Evolutionary conservation across 2,888 invertebrate genomes (phyloP).

Genomic region (Apamea anceps): DNA sequence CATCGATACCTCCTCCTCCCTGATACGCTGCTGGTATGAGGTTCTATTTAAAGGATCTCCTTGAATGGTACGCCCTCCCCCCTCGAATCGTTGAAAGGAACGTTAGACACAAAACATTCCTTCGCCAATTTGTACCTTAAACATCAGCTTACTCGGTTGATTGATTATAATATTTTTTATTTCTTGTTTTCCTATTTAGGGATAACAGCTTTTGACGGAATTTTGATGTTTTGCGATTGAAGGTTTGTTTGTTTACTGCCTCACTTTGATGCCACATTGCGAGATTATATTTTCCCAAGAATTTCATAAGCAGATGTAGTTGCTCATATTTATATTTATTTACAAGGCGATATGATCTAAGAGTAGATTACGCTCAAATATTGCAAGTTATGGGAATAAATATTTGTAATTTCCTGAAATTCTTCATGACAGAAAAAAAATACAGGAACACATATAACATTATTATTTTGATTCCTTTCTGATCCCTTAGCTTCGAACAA

Average conservation of each 20-base stretch:
- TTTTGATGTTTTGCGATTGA: conserved; percentile 17
- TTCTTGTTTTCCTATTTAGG: conserved; percentile 19
- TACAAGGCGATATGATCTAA: background rate
- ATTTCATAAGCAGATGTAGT: background rate
- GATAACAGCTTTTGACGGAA: background rate
- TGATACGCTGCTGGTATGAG: conserved; percentile 71
- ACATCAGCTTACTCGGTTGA: conserved; percentile 45
- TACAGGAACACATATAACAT: background rate
- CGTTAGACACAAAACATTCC: conserved; percentile 48
- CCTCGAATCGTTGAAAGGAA: conserved; percentile 14
- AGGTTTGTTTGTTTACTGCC: conserved; percentile 28
- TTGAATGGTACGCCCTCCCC: conserved; percentile 60
- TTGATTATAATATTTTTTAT: conserved; percentile 50
- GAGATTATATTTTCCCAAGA: background rate
- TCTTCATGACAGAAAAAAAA: background rate
- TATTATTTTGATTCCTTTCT: background rate
- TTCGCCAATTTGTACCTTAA: conserved; percentile 40
- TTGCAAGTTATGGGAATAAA: background rate
- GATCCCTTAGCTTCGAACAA: background rate
- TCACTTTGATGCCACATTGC: conserved; percentile 6
- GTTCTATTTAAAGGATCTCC: conserved; percentile 76
- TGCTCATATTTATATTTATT: too few relatives aligned
- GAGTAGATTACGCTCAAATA: background rate
- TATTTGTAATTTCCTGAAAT: background rate
- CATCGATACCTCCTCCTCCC: conserved; percentile 67